Evolutionary conservation across 2,797 vertebrate species (phyloP).

Genomic region (Meriones psammophilus): DNA sequence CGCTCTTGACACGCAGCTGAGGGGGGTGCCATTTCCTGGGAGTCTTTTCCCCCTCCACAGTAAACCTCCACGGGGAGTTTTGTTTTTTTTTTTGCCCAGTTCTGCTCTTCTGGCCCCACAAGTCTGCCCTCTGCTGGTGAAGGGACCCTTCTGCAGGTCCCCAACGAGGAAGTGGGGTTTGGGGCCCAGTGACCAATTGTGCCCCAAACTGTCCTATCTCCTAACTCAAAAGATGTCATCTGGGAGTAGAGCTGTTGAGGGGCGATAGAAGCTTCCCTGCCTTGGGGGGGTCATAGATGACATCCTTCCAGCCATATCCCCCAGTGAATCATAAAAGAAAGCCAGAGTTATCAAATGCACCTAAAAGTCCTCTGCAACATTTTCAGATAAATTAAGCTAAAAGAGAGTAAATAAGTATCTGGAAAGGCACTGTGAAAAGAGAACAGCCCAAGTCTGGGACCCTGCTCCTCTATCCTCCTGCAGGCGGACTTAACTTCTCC

Average conservation of each 20-base stretch:
- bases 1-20: neutral
- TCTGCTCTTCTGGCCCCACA: neutral
- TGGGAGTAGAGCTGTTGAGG: neutral
- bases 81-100: neutral
- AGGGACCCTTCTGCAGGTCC: neutral
- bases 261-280: neutral
- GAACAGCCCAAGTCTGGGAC: neutral
- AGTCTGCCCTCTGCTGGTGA: slow-evolving; percentile 65
- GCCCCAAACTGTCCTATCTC: neutral
- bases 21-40: neutral
- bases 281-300: neutral
- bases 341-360: neutral
- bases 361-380: neutral
- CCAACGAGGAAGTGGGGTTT: neutral
- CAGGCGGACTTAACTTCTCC: neutral
- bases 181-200: accelerated
- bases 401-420: neutral
- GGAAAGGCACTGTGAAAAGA: neutral
- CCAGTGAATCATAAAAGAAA: neutral
- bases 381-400: neutral
- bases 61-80: neutral
- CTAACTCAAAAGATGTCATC: slow-evolving; percentile 8
- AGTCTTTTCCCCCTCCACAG: neutral
- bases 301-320: neutral
- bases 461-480: neutral